A percentile compares a stretch with the other conserved stretches of the same genome.
Conservation (phyloP, 2,113 vertebrate genomes). For the Catharus bicknelli region DNA sequence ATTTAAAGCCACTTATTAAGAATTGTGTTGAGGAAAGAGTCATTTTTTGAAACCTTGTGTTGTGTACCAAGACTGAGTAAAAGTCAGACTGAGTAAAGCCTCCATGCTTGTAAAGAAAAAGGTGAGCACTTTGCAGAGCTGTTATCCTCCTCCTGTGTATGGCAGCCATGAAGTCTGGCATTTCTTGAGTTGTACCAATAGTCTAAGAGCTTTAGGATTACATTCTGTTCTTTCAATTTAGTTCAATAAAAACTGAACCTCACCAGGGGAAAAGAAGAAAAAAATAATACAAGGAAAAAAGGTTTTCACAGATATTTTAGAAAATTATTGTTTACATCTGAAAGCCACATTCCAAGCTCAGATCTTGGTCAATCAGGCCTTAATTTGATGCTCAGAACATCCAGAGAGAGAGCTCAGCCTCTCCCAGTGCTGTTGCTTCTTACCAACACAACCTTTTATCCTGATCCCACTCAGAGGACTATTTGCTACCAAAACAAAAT, state of each 20-base stretch:
- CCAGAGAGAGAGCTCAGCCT: neutral
- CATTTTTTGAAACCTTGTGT: neutral
- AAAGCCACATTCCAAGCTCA: neutral
- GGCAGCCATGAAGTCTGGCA: neutral
- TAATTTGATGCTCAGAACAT: neutral
- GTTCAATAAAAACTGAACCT: neutral
- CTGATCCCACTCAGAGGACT: neutral
- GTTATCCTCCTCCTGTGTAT: rapidly evolving
- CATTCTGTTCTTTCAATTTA: neutral
- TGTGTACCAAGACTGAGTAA: neutral
- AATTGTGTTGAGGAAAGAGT: neutral
- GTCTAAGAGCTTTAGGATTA: neutral
- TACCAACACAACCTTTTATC: neutral
- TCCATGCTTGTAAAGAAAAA: neutral
- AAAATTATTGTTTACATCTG: rapidly evolving
- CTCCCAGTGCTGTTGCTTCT: neutral
- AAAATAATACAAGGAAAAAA: neutral
- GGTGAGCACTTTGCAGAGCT: neutral
- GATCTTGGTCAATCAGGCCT: neutral
- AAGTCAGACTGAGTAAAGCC: neutral
- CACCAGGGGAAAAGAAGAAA: neutral
- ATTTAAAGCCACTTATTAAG: neutral
- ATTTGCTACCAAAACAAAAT: neutral
- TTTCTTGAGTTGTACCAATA: neutral
- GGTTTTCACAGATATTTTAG: neutral